These are phyloP conservation scores for Orbicella faveolata DNA, from an alignment of 64 coral and sea anemone genomes.

Conservation along the genomic window DNA sequence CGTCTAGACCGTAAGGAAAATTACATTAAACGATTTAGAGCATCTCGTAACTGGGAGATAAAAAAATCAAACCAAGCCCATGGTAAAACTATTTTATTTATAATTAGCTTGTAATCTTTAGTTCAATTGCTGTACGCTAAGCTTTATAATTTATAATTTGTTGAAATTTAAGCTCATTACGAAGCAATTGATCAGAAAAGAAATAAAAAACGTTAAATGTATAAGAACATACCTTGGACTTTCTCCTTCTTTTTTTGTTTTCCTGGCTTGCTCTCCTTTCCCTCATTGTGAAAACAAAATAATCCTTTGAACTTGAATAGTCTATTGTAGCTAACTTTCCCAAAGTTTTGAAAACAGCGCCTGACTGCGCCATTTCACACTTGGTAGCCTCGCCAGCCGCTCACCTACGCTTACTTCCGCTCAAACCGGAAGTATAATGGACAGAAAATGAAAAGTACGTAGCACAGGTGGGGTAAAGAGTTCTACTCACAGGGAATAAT, in stretches of 20 bases:
- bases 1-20: neutral
- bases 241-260: neutral
- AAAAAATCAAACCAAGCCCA: too few species aligned
- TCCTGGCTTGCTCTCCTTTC: neutral
- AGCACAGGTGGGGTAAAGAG: too few species aligned
- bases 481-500: too few species aligned
- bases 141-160: too few species aligned
- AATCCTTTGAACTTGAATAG: too few species aligned
- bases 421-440: too few species aligned
- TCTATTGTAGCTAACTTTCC: neutral
- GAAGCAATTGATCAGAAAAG: neutral
- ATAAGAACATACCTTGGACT: neutral
- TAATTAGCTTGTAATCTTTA: too few species aligned
- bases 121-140: too few species aligned
- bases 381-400: slow-evolving; percentile 3
- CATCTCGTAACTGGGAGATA: too few species aligned
- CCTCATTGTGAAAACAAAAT: neutral
- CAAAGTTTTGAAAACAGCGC: neutral
- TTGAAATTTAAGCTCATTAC: neutral
- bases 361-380: neutral
- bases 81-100: neutral
- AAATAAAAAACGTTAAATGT: neutral
- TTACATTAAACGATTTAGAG: too few species aligned
- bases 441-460: too few species aligned
- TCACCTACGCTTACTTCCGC: too few species aligned